Evolutionary conservation across 2,797 vertebrate genomes (phyloP).

Genomic region (Antrozous pallidus): DNA sequence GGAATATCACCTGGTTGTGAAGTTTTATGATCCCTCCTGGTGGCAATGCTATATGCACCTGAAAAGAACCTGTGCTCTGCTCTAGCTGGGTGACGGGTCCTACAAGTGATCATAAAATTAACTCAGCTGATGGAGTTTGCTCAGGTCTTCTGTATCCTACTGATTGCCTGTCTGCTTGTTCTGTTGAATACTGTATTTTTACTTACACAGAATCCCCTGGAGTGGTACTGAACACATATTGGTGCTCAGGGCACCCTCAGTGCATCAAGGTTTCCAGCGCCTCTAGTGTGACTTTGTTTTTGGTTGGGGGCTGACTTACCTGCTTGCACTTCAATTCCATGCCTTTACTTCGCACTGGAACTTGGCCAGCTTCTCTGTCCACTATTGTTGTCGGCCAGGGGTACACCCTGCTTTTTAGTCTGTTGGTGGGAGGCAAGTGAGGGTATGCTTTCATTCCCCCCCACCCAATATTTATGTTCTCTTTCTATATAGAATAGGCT

Average conservation of each 20-base stretch:
- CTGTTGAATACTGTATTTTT: neutral
- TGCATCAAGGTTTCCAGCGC: neutral
- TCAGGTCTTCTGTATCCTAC: neutral
- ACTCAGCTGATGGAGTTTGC: neutral
- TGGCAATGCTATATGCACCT: neutral
- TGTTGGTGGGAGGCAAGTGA: neutral
- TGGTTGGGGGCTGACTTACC: neutral
- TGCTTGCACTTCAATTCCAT: neutral
- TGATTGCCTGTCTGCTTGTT: neutral
- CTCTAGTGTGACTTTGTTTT: neutral
- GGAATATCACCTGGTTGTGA: neutral
- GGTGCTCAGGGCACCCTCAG: neutral
- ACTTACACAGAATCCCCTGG: too few species aligned
- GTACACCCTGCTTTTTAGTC: neutral
- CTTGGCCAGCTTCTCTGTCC: neutral
- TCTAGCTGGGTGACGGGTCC: neutral
- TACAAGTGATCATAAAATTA: neutral
- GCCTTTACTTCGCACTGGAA: neutral
- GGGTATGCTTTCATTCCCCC: neutral
- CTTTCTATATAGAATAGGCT: neutral
- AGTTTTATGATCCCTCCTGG: neutral
- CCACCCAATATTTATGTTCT: neutral
- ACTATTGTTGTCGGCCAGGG: fast-evolving
- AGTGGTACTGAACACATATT: neutral
- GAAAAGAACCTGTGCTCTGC: neutral